Conservation (phyloP, 2,113 vertebrate species). For the Uropsilus gracilis region DNA sequence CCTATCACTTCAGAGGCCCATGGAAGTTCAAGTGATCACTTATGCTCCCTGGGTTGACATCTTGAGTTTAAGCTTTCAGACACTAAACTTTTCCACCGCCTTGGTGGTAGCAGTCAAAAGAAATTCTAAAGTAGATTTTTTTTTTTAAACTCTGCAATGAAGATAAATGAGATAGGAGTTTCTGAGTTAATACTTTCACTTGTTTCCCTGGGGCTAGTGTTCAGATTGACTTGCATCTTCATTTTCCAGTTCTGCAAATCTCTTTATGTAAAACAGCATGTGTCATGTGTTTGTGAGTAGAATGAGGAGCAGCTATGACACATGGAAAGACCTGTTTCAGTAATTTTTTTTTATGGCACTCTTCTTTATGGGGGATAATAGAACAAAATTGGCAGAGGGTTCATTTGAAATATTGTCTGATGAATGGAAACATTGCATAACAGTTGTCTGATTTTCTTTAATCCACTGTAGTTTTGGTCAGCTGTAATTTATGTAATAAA, state of each 20-base stretch:
- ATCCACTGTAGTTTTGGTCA: not conserved
- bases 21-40: no score
- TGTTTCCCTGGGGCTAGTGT: not conserved
- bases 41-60: not conserved
- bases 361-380: not conserved
- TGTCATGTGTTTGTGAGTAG: not conserved
- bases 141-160: not conserved
- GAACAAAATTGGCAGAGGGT: not conserved
- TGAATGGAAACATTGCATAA: slow-evolving; percentile 6
- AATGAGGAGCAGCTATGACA: not conserved
- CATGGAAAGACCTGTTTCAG: not conserved
- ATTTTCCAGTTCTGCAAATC: not conserved
- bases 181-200: not conserved
- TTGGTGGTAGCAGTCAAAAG: not conserved
- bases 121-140: not conserved
- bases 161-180: not conserved
- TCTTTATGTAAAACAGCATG: not conserved
- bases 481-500: not conserved
- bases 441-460: not conserved
- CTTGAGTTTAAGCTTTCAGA: not conserved
- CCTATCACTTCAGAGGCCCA: no score
- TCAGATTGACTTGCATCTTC: not conserved
- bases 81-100: not conserved
- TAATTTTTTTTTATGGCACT: not conserved
- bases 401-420: slow-evolving; percentile 41